Evolutionary conservation across 2,113 vertebrate genomes (phyloP), one percentile per base, ranked within the genome.

Genomic region (Pampusana beccarii): DNA sequence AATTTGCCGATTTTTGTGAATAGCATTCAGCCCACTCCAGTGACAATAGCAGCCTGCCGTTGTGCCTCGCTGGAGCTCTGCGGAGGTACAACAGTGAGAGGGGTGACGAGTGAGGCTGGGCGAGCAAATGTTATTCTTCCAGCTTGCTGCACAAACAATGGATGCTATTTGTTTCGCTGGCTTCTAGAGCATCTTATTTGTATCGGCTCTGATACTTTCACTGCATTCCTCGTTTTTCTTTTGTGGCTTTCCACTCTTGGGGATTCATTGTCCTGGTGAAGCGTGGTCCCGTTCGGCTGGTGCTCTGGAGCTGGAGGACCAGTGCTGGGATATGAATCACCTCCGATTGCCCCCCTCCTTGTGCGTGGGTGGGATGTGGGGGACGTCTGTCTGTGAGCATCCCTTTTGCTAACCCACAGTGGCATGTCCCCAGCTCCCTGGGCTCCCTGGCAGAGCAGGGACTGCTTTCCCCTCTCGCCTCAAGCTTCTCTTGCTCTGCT

Each of bases 71-170:
- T 4, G n/a, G 67, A 91, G 90, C 86, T 94, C 24, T 64, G 86
- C 48, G 0, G 86, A 91, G 88, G 74, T 92, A 94, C 95, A 97
- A 86, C 91, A 88, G 96, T 38, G 80, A 95, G 91, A 90, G 75
- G 88, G 92, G 85, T 2, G 46, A 86, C 13, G 75, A 87, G 92
- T 38, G 60, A 92, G 92, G 86, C 89, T 95, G 84, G 94, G 82
- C 1, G 46, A 97, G 95, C 95, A 97, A 96, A 95, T 74, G 94
- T 94, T 93, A 69, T 97, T 97, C 93, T 97, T 97, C 96, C 94
- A 96, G 89, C 93, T 93, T 96, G 88, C 95, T 95, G 91, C 93
- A 97, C 96, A 94, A 92, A 97, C 95, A 96, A 94, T 92, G 93
- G 92, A 62, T 94, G 84, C 62, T 92, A 29, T 96, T 96, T 94